Percentiles rank a stretch among this genome's conserved stretches.
These are phyloP conservation scores for Nemopilema nomurai DNA, from an alignment of 30 jellyfish, hydroid and myxozoan species.

Conservation along the genomic window DNA sequence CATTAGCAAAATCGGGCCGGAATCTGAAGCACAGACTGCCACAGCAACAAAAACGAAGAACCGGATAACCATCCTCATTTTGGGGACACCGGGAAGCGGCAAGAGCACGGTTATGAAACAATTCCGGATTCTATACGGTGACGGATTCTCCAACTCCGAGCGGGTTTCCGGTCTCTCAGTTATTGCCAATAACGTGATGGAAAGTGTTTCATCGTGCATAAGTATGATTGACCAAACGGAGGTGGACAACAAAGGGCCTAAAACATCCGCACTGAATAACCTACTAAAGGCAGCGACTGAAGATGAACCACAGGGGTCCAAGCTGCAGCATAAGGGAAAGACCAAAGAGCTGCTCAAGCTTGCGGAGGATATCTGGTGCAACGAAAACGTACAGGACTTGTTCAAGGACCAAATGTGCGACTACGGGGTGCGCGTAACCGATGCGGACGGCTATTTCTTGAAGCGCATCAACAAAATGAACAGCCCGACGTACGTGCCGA, in stretches of 20 bases:
- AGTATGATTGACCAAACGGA: slow-evolving; percentile 31
- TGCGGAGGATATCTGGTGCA: slow-evolving; percentile 53
- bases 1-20: slow-evolving; percentile 56
- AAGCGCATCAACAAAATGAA: slow-evolving; percentile 35
- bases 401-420: slow-evolving; percentile 37
- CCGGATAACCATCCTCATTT: slow-evolving; percentile 37
- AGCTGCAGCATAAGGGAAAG: slow-evolving; percentile 14
- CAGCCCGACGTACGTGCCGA: slow-evolving; percentile 37
- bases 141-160: slow-evolving; percentile 46
- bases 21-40: slow-evolving; percentile 21
- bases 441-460: slow-evolving; percentile 49
- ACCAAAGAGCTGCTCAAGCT: slow-evolving; percentile 34
- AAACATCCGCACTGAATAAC: slow-evolving; percentile 26
- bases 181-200: slow-evolving; percentile 41
- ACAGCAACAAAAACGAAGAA: slow-evolving; percentile 33
- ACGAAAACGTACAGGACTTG: slow-evolving; percentile 35
- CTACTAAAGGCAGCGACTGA: slow-evolving; percentile 24
- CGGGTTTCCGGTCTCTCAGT: slow-evolving; percentile 26
- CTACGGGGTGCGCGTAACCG: slow-evolving; percentile 37
- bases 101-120: slow-evolving; percentile 54
- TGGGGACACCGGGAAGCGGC: slow-evolving; percentile 62
- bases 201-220: slow-evolving; percentile 43
- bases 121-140: slow-evolving; percentile 53
- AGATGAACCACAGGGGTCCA: slow-evolving; percentile 29
- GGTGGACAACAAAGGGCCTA: slow-evolving; percentile 32